Conservation (phyloP, 2,888 invertebrate genomes). For the Pseudoips prasinana region DNA sequence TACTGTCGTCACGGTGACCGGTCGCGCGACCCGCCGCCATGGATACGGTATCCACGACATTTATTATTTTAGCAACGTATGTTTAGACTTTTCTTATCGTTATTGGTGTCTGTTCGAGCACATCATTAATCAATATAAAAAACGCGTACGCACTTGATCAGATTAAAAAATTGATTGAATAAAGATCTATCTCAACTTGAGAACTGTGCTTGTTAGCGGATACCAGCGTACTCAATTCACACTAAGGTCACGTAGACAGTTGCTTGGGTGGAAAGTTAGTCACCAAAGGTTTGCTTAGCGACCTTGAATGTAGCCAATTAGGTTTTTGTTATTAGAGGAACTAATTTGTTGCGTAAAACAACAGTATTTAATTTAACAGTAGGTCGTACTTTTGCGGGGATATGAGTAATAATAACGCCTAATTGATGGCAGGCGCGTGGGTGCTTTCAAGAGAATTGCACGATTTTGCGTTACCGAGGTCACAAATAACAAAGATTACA, state of each 20-base stretch:
- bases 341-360: slow-evolving; percentile 21
- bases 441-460: no score
- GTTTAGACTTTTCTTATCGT: slow-evolving; percentile 44
- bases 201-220: slow-evolving; percentile 44
- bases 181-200: slow-evolving; percentile 42
- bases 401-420: no score
- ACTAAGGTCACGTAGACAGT: slow-evolving; percentile 29
- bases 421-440: no score
- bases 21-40: slow-evolving; percentile 69
- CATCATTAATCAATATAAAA: slow-evolving; percentile 51
- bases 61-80: slow-evolving; percentile 37
- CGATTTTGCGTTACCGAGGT: no score
- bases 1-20: slow-evolving; percentile 71
- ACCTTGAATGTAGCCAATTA: slow-evolving; percentile 9
- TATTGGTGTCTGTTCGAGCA: slow-evolving; percentile 58
- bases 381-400: no score
- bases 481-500: no score
- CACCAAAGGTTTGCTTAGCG: slow-evolving; percentile 17
- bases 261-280: slow-evolving; percentile 36
- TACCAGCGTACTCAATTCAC: slow-evolving; percentile 27
- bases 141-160: slow-evolving; percentile 44
- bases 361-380: no score
- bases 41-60: slow-evolving; percentile 67
- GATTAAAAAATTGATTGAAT: slow-evolving; percentile 49
- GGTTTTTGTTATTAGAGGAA: slow-evolving; percentile 2